Percentiles rank a stretch among this genome's conserved stretches.
phyloP scores from a whole-genome alignment of 2,888 invertebrate species.

The Rhingia campestris region DNA sequence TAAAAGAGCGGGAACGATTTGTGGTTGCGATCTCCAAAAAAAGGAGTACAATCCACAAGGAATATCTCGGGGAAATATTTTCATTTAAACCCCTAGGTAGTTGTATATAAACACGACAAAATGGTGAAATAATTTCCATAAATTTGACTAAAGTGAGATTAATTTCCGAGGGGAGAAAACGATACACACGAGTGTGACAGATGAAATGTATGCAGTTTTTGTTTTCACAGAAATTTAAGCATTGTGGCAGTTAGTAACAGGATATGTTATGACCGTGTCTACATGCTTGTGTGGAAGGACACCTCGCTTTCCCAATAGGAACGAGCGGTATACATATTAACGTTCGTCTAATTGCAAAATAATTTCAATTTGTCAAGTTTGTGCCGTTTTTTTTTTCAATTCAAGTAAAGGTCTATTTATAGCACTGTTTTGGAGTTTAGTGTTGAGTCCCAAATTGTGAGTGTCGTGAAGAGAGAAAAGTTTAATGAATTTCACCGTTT shows the following conservation, averaged over 20 bases:
- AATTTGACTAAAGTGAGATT: conserved; percentile 53
- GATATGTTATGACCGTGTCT: conserved; percentile 33
- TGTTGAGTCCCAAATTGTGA: conserved; percentile 11
- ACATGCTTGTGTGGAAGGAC: not conserved
- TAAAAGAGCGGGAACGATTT: not conserved
- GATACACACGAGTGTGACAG: conserved; percentile 5
- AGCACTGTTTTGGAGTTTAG: conserved; percentile 2
- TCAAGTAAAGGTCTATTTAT: conserved; percentile 21
- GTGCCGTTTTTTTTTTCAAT: not conserved
- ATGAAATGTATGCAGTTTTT: conserved; percentile 31
- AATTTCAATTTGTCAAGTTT: conserved; percentile 34
- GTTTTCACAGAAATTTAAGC: not conserved
- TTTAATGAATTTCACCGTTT: conserved; percentile 8
- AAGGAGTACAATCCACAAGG: too few species aligned
- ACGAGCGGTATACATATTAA: conserved; percentile 26
- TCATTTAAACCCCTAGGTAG: not conserved
- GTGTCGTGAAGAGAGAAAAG: conserved; percentile 3
- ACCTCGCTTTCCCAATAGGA: not conserved
- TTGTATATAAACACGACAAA: not conserved
- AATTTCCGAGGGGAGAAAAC: conserved; percentile 38
- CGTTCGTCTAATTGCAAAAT: conserved; percentile 37
- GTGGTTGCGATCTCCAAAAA: not conserved
- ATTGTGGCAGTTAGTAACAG: conserved; percentile 14
- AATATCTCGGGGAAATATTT: conserved; percentile 1
- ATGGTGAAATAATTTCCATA: conserved; percentile 40